phyloP scores from a whole-genome alignment of 2,888 invertebrate genomes.

The Pristionchus entomophagus region DNA sequence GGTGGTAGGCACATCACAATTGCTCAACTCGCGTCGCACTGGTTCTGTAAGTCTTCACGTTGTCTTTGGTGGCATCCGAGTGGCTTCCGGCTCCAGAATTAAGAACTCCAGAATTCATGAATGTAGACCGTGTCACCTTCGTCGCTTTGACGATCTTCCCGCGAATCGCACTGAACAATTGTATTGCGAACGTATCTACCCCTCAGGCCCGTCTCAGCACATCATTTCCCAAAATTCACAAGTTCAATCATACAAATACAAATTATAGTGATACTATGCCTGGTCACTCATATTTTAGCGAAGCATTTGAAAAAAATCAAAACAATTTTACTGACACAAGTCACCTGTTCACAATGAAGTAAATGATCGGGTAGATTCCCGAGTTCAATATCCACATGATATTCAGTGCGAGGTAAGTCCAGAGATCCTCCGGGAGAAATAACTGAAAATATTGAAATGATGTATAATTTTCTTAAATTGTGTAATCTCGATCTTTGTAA shows the following conservation, averaged over 20 bases:
- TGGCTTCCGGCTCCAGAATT: too few relatives aligned
- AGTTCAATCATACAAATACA: neutral
- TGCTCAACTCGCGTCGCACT: too few relatives aligned
- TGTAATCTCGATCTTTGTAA: too few relatives aligned
- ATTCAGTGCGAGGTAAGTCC: slow-evolving; percentile 64
- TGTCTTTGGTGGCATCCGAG: too few relatives aligned
- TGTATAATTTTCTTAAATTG: neutral
- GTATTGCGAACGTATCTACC: too few relatives aligned
- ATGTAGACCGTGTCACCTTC: neutral
- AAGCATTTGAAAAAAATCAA: neutral
- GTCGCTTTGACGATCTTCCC: neutral
- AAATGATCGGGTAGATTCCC: slow-evolving; percentile 68
- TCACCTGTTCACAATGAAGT: slow-evolving; percentile 64
- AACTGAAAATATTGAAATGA: slow-evolving; percentile 47
- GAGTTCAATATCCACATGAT: slow-evolving; percentile 71
- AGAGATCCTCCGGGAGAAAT: slow-evolving; percentile 59
- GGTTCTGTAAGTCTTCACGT: too few relatives aligned
- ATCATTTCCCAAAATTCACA: neutral
- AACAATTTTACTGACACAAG: too few relatives aligned
- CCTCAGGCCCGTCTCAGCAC: neutral
- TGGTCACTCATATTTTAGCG: neutral
- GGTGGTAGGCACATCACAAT: too few relatives aligned
- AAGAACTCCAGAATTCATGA: neutral
- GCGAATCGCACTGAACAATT: neutral
- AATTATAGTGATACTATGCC: neutral